Evolutionary conservation across 2,797 vertebrate species (phyloP).

Genomic region (Botia kubotai): DNA sequence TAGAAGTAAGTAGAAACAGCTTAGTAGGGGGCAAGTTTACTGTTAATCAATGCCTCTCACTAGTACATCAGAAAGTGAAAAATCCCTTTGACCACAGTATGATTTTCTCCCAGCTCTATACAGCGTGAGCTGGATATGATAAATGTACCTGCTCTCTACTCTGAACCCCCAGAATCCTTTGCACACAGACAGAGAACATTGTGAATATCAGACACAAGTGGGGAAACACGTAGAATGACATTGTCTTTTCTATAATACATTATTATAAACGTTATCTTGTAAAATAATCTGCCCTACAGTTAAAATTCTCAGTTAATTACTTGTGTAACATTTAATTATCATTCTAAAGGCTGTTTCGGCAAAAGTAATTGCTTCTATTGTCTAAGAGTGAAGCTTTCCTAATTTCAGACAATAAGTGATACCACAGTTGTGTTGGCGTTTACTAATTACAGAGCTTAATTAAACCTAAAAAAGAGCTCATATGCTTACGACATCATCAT

Average conservation of each 20-base stretch:
- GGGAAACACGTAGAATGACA: not conserved
- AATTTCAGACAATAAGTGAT: not conserved
- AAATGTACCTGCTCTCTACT: too few species aligned
- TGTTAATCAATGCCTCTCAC: too few species aligned
- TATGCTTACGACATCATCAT: too few species aligned
- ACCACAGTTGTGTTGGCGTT: too few species aligned
- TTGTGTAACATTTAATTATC: not conserved
- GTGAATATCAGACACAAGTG: not conserved
- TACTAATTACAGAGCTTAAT: too few species aligned
- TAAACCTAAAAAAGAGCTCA: too few species aligned
- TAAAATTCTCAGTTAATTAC: not conserved
- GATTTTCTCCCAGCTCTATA: too few species aligned
- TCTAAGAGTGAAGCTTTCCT: not conserved
- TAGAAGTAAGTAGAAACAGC: too few species aligned
- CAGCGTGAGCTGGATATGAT: too few species aligned
- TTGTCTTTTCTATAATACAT: not conserved
- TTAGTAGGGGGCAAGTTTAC: too few species aligned
- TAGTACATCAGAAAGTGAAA: too few species aligned
- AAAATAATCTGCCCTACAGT: constrained; percentile 3
- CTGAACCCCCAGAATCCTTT: not conserved
- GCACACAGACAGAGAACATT: not conserved
- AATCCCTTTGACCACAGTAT: too few species aligned
- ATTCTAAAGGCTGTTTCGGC: not conserved
- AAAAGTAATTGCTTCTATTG: not conserved
- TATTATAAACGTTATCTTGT: not conserved